A percentile compares a stretch with the other conserved stretches of the same genome.
These are phyloP conservation scores for Drosophila funebris DNA, from an alignment of 1,140 invertebrate genomes.

Conservation along the genomic window DNA sequence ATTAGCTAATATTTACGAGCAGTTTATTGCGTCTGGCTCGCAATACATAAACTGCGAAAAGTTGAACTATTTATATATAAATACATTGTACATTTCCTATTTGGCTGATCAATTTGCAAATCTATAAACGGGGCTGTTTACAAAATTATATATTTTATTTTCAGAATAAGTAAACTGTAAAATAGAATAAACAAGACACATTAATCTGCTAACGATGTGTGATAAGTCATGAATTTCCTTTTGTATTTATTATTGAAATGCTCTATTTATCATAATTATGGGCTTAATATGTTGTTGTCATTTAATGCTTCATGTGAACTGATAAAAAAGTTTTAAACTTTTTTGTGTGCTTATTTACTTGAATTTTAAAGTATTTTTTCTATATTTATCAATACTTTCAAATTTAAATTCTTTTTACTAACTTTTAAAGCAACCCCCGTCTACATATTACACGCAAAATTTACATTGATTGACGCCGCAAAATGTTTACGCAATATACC, in stretches of 20 bases:
- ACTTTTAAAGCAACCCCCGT: constrained; percentile 10
- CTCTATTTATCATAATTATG: background rate
- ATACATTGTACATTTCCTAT: constrained; percentile 9
- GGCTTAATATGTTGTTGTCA: background rate
- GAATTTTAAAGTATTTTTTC: background rate
- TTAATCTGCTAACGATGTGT: background rate
- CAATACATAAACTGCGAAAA: background rate
- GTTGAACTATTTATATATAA: background rate
- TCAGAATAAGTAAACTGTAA: too few species aligned
- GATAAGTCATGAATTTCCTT: background rate
- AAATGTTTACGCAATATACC: constrained; percentile 37
- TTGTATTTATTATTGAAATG: background rate
- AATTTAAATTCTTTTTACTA: background rate
- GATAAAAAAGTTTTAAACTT: background rate
- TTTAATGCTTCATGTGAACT: background rate
- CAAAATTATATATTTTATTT: too few species aligned
- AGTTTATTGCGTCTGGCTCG: background rate
- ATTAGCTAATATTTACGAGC: background rate
- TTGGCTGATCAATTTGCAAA: background rate
- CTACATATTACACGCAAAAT: constrained; percentile 10
- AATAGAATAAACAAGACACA: too few species aligned
- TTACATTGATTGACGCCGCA: constrained; percentile 17
- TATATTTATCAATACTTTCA: too few species aligned
- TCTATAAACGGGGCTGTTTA: background rate
- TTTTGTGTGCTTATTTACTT: too few species aligned